Conservation (phyloP, 2,888 invertebrate genomes). For the Drosophila quinaria region DNA sequence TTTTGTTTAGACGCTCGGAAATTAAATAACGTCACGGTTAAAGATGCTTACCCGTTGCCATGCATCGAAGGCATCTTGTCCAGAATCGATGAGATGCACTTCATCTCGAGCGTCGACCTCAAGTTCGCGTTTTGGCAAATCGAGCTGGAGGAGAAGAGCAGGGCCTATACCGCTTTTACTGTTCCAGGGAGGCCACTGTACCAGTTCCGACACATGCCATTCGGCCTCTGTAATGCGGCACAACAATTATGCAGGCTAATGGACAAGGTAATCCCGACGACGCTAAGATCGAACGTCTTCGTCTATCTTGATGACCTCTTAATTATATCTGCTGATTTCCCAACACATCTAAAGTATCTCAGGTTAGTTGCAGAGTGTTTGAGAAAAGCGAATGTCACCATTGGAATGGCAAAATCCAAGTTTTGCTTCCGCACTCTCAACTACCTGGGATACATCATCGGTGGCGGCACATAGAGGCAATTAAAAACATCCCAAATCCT, state of each 20-base stretch:
- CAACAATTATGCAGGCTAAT: slow-evolving; percentile 1
- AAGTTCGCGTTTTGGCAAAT: slow-evolving; percentile 11
- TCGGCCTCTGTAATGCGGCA: slow-evolving; percentile 7
- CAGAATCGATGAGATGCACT: slow-evolving; percentile 4
- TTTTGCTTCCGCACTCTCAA: slow-evolving; percentile 1
- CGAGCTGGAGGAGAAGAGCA: slow-evolving; percentile 3
- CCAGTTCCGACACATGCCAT: background rate
- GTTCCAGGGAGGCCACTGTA: slow-evolving; percentile 3
- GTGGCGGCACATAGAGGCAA: no score
- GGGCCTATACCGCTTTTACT: slow-evolving; percentile 10
- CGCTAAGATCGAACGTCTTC: slow-evolving; percentile 4
- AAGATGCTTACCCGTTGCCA: no score
- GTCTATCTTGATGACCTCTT: background rate
- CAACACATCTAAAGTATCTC: no score
- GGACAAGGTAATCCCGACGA: slow-evolving; percentile 5
- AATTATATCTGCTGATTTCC: no score
- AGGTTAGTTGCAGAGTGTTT: no score
- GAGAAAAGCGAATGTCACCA: no score
- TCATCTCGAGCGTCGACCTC: background rate
- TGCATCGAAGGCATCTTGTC: slow-evolving; percentile 14
- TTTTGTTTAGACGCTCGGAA: no score
- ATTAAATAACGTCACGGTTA: no score
- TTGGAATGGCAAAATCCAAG: background rate
- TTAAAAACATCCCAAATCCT: no score
- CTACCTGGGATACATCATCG: slow-evolving; percentile 4